phyloP scores from a whole-genome alignment of 1,140 invertebrate genomes.

The Planococcus citri region DNA sequence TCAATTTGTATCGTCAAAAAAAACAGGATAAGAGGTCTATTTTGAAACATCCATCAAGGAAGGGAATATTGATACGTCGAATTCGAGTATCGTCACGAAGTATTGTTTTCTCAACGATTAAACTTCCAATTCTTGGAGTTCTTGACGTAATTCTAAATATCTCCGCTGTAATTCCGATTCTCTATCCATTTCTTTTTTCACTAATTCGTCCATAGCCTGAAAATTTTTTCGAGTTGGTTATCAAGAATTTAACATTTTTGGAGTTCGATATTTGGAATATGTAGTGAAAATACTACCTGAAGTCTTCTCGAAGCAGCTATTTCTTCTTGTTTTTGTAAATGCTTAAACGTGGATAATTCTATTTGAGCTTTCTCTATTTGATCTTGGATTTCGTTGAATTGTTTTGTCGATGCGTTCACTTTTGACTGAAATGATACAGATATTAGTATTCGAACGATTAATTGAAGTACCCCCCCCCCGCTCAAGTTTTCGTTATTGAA shows the following conservation, averaged over 20 bases:
- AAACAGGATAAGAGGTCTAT: too few species aligned
- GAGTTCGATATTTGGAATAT: too few species aligned
- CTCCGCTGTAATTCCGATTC: conserved; percentile 75
- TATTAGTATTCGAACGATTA: neutral
- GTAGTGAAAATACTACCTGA: conserved; percentile 43
- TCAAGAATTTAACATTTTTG: too few species aligned
- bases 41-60: too few species aligned
- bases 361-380: conserved; percentile 79
- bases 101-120: too few species aligned
- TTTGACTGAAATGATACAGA: conserved; percentile 43
- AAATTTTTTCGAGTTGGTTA: too few species aligned
- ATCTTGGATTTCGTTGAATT: conserved; percentile 73
- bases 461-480: conserved; percentile 20
- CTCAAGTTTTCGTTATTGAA: neutral
- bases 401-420: conserved; percentile 78
- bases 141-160: conserved; percentile 44
- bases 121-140: neutral
- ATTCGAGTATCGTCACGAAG: too few species aligned
- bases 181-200: conserved; percentile 76
- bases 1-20: too few species aligned
- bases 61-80: too few species aligned
- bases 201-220: conserved; percentile 68
- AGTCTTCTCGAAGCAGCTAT: conserved; percentile 80
- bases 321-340: conserved; percentile 78
- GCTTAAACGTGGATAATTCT: conserved; percentile 85